Percentiles rank a stretch among this genome's conserved stretches.
Conservation (phyloP, 1,140 invertebrate species). For the Drosophila repletoides region DNA sequence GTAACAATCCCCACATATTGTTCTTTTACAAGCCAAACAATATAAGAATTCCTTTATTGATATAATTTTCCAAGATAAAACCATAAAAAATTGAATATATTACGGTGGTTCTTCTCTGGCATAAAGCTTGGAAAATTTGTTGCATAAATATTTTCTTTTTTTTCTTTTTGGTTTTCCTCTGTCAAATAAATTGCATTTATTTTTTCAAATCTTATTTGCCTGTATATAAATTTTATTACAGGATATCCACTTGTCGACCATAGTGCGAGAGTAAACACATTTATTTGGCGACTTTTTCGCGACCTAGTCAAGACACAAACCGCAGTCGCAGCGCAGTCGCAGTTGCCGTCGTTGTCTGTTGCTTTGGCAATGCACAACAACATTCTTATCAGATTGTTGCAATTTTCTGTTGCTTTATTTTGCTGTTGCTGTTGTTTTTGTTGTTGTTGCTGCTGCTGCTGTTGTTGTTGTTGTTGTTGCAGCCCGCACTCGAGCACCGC, state of each 20-base stretch:
- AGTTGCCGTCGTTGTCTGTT: slow-evolving; percentile 17
- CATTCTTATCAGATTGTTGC: slow-evolving; percentile 78
- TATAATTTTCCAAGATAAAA: too few species aligned
- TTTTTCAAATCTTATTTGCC: slow-evolving; percentile 1
- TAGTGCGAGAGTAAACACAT: too few species aligned
- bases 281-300: not conserved
- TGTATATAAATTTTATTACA: not conserved
- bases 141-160: too few species aligned
- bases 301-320: slow-evolving; percentile 49
- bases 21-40: too few species aligned
- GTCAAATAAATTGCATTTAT: too few species aligned
- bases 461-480: slow-evolving; percentile 47
- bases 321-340: slow-evolving; percentile 55
- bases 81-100: too few species aligned
- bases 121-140: too few species aligned
- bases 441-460: slow-evolving; percentile 20
- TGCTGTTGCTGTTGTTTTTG: slow-evolving; percentile 30
- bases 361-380: slow-evolving; percentile 43
- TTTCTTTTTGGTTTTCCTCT: too few species aligned
- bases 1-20: too few species aligned
- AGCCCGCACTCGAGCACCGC: slow-evolving; percentile 59
- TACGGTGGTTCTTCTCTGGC: too few species aligned
- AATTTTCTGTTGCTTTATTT: slow-evolving; percentile 62
- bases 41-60: too few species aligned
- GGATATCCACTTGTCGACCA: not conserved